Conservation (phyloP, 2,888 invertebrate species). For the Anagyrus pseudococci region DNA sequence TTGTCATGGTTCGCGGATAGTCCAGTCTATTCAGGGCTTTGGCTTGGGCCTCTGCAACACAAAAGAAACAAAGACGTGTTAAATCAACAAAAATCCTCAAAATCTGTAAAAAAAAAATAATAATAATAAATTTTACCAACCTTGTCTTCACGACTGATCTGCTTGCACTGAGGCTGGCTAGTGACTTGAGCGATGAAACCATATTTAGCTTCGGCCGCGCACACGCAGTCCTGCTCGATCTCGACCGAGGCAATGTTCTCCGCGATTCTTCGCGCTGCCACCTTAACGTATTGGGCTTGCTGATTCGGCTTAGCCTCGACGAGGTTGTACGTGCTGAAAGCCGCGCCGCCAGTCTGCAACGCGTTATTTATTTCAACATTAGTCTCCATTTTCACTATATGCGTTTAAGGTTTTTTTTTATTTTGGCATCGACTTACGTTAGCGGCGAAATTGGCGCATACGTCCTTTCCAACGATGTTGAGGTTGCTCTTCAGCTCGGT, state of each 20-base stretch:
- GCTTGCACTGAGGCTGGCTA: slow-evolving; percentile 54
- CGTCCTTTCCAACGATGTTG: slow-evolving; percentile 64
- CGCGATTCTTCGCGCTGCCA: slow-evolving; percentile 57
- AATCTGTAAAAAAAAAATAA: not conserved
- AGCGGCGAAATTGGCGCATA: slow-evolving; percentile 73
- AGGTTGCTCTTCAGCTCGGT: slow-evolving; percentile 67
- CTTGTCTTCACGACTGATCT: slow-evolving; percentile 54
- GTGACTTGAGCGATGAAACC: slow-evolving; percentile 45
- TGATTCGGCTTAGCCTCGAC: slow-evolving; percentile 65
- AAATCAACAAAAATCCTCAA: not conserved
- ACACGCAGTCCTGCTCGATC: slow-evolving; percentile 57
- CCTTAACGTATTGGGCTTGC: slow-evolving; percentile 69
- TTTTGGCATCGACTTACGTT: slow-evolving; percentile 63
- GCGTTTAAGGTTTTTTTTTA: not conserved
- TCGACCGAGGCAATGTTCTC: slow-evolving; percentile 53
- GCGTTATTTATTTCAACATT: not conserved
- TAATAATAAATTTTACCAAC: slow-evolving; percentile 21
- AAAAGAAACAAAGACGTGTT: not conserved
- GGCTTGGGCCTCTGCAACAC: slow-evolving; percentile 49
- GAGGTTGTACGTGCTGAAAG: slow-evolving; percentile 72
- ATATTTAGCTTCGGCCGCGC: slow-evolving; percentile 41
- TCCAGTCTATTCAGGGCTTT: slow-evolving; percentile 38
- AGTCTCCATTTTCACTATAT: not conserved
- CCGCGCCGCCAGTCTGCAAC: slow-evolving; percentile 69
- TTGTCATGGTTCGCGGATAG: slow-evolving; percentile 26